Evolutionary conservation across 2,888 invertebrate genomes (phyloP).

Genomic region (Trachelus tabidus): DNA sequence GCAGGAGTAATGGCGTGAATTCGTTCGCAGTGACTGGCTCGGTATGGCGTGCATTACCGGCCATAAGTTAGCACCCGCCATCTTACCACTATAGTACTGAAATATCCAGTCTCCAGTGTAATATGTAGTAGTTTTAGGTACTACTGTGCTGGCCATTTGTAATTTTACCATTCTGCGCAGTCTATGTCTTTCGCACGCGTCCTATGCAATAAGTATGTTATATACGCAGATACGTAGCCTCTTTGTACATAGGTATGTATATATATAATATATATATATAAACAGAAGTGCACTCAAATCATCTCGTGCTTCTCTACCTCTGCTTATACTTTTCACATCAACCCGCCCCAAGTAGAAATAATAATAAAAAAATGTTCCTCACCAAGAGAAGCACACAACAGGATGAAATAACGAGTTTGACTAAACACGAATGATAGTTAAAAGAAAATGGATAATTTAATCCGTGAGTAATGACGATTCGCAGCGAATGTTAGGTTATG

Average conservation of each 20-base stretch:
- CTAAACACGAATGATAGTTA: neutral
- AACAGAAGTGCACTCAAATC: no score
- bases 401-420: neutral
- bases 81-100: neutral
- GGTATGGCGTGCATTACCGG: slow-evolving; percentile 6
- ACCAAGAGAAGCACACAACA: neutral
- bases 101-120: neutral
- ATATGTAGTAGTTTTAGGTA: neutral
- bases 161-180: neutral
- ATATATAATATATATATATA: no score
- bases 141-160: neutral
- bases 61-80: slow-evolving; percentile 6
- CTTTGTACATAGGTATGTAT: neutral
- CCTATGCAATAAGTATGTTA: neutral
- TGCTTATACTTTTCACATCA: no score
- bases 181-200: neutral
- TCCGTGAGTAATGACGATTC: no score
- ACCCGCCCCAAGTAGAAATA: neutral
- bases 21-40: slow-evolving; percentile 5
- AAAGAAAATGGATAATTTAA: no score
- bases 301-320: no score
- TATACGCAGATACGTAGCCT: neutral
- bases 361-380: neutral
- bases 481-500: neutral
- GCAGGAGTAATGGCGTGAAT: neutral